Evolutionary conservation across 2,797 vertebrate genomes (phyloP), one percentile per base, ranked within the genome.

Genomic region (Mormyrops attenuatus): DNA sequence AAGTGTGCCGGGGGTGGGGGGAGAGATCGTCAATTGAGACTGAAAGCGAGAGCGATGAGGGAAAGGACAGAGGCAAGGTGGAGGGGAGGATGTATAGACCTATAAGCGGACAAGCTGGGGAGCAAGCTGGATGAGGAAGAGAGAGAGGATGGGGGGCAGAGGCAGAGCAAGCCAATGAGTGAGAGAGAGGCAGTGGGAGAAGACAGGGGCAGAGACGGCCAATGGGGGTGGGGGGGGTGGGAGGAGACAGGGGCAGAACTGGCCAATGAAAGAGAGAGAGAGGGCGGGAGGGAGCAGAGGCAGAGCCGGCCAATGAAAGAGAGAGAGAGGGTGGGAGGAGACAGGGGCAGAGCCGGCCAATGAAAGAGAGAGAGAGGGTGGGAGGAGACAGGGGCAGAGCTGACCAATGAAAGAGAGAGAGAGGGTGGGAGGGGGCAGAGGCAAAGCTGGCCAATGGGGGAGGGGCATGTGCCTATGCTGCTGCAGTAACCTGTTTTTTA

Each of bases 401-500:
- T n/a, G 15, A 73, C 63, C 38, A 26, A 86, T 66, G 89, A 50
- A 44, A n/a, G 52, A 86, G 34, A 84, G 20, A 77, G 77, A 60
- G 20, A 34, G 26, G 49, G 88, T 49, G 49, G 66, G 89, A 90
- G 77, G 53, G 5, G 66, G 69, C 63, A 82, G 63, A 41, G 22
- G 44, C 22, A 5, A 85, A 90, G 90, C 91, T 90, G 90, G 90
- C 91, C 41, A 93, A 92, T 93, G 88, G 89, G 89, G 89, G 89
- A 88, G 73, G 89, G 88, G 90, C 89, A 44, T 89, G 87, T 91
- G 90, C 88, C 88, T 89, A 90, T 90, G 89, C 92, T 92, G 92
- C 92, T 93, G 92, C 93, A 93, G 92, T 92, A 93, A 93, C 92
- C 92, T 93, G 91, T 92, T 93, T 92, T 92, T 92, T 89, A 89